phyloP scores from a whole-genome alignment of 2,888 invertebrate species.

The Caenorhabditis macrosperma region DNA sequence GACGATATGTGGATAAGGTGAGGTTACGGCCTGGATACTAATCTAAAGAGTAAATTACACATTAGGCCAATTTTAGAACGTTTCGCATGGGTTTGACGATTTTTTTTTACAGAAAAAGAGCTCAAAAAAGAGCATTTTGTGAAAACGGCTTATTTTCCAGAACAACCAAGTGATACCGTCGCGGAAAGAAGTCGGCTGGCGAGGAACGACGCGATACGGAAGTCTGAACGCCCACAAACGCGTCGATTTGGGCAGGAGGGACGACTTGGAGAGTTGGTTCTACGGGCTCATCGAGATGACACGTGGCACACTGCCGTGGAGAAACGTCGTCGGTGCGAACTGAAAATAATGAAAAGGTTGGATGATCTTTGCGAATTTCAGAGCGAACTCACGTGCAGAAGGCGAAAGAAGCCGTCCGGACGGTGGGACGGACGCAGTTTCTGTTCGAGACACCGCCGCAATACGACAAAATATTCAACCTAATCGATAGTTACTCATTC shows the following conservation, averaged over 20 bases:
- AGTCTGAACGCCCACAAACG: conserved; percentile 64
- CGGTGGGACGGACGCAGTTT: conserved; percentile 58
- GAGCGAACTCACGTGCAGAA: conserved; percentile 65
- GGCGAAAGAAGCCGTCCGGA: conserved; percentile 63
- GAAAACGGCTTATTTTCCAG: conserved; percentile 9
- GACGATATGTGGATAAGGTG: conserved; percentile 64
- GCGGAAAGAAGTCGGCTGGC: conserved; percentile 73
- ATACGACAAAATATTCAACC: conserved; percentile 63
- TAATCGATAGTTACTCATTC: conserved; percentile 71
- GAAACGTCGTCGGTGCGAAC: conserved; percentile 66
- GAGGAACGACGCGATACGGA: conserved; percentile 75
- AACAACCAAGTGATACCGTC: conserved; percentile 63
- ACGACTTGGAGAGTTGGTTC: conserved; percentile 74
- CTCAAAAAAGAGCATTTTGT: background rate
- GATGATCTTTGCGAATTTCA: conserved; percentile 19
- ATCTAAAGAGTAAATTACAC: no score
- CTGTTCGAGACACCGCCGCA: conserved; percentile 67
- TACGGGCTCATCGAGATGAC: conserved; percentile 72
- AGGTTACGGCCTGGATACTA: background rate
- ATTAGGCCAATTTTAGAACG: no score
- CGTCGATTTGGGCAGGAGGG: conserved; percentile 67
- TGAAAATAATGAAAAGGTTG: conserved; percentile 1
- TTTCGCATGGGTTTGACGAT: no score
- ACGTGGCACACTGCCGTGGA: conserved; percentile 72
- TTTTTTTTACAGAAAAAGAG: background rate